Percentiles rank a stretch among this genome's conserved stretches.
Evolutionary conservation across 2,113 vertebrate genomes (phyloP).

Genomic region (Crotalus tigris): DNA sequence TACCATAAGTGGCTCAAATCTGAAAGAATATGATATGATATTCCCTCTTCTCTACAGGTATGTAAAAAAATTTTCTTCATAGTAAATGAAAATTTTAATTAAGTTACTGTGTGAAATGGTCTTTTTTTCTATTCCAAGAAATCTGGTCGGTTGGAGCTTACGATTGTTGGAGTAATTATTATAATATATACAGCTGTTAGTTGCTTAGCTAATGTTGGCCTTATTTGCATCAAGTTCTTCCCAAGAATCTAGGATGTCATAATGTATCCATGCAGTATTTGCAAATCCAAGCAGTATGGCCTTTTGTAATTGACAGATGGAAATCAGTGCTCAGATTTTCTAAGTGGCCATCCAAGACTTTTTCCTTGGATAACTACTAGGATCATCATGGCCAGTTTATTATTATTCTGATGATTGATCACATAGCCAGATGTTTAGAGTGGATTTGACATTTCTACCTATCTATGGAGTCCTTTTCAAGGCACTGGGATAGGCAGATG

Average conservation of each 20-base stretch:
- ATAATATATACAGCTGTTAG: neutral
- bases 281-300: neutral
- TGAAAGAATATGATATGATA: neutral
- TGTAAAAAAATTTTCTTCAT: neutral
- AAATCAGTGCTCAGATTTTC: neutral
- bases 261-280: neutral
- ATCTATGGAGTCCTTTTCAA: neutral
- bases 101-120: neutral
- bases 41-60: neutral
- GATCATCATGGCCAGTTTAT: neutral
- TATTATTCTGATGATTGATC: neutral
- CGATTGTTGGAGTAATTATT: neutral
- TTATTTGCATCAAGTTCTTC: neutral
- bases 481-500: neutral
- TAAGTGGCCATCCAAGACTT: neutral
- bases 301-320: neutral
- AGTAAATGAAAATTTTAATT: neutral
- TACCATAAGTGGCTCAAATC: neutral
- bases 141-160: neutral
- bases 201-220: neutral
- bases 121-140: neutral
- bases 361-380: neutral
- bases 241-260: neutral
- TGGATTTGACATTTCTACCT: neutral
- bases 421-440: neutral